phyloP scores from a whole-genome alignment of 2,113 vertebrate genomes.

The Cnemophilus loriae region DNA sequence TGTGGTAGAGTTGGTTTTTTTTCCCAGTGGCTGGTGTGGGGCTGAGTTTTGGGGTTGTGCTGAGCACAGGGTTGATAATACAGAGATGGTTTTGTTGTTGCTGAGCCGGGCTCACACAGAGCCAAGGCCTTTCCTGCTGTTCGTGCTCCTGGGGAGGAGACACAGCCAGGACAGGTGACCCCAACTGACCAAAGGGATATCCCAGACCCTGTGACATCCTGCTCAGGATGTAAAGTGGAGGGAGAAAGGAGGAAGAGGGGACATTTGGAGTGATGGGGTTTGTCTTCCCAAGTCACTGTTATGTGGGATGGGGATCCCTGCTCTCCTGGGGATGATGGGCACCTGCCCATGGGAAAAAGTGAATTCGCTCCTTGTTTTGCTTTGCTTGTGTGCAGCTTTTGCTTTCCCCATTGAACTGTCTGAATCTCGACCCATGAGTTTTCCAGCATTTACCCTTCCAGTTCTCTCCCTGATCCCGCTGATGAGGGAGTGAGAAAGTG shows the following conservation, averaged over 20 bases:
- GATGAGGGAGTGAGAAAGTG: background rate
- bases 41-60: background rate
- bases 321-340: background rate
- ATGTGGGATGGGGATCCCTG: background rate
- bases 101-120: background rate
- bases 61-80: background rate
- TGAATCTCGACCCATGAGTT: background rate
- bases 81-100: background rate
- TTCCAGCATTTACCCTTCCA: background rate
- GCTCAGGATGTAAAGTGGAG: background rate
- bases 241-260: background rate
- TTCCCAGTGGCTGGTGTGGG: background rate
- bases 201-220: background rate
- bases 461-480: background rate
- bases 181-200: background rate
- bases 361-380: background rate
- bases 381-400: background rate
- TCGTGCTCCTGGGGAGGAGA: background rate
- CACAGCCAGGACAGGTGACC: background rate
- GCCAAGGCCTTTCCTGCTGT: background rate
- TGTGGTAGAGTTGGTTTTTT: background rate
- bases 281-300: background rate
- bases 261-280: background rate
- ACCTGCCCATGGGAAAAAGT: background rate
- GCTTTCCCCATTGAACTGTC: background rate